Evolutionary conservation across 2,797 vertebrate genomes (phyloP), one percentile per base, ranked within the genome.

Genomic region (Scarus forsteni): DNA sequence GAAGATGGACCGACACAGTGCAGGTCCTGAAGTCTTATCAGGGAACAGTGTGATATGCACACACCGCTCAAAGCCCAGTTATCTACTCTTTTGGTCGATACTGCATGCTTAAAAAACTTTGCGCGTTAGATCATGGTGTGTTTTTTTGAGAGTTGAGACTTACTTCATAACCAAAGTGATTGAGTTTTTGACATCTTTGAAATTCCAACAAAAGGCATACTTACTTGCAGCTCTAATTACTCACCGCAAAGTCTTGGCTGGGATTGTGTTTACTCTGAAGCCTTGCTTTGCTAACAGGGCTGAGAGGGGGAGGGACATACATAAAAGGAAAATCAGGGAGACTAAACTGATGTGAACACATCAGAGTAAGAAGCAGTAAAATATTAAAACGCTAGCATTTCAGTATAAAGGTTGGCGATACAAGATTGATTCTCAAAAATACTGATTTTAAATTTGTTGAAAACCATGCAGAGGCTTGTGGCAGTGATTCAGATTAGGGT

Each of bases 211-310:
- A 53, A 40, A 81, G 67, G 43, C 56, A 43, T 56, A 70, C 85
- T 87, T 80, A 80, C 78, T 71, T 55, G 49, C 56, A 27, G 40
- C 51, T 83, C 9, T 79, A 91, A 88, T 83, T 84, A 85, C 83
- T 60, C 52, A 46, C 38, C 46, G n/a, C 51, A 69, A 53, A 46
- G 49, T 66, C 69, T 85, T 88, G 84, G 75, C 81, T 3, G 0
- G 10, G 8, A 65, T 76, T 75, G 75, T 87, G 81, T 87, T 87
- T 82, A 78, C 75, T 70, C 57, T 61, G 35, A 65, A 57, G 57
- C 60, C 56, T 67, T 58, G 51, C 42, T 10, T 63, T 53, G 60
- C 69, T 73, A 55, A 76, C 71, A 57, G 11, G 60, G 55, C 40
- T 5, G 49, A 66, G 40, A 16, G 7, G 16, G 27, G 27, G 27